Conservation (phyloP, 64 coral and sea anemone genomes). For the Dendronephthya gigantea region DNA sequence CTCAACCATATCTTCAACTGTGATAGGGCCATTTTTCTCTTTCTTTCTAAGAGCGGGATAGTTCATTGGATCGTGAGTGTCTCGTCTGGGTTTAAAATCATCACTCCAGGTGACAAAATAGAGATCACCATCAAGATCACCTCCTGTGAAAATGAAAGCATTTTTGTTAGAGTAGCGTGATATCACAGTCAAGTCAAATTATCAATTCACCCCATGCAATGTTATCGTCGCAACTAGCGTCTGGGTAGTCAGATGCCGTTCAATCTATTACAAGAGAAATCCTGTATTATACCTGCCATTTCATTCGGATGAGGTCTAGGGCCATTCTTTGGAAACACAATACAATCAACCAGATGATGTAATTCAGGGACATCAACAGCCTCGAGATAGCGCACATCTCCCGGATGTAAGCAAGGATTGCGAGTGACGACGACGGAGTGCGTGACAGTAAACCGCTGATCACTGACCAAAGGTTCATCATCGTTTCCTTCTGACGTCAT, state of each 20-base stretch:
- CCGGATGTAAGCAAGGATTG: slow-evolving; percentile 45
- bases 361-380: slow-evolving; percentile 39
- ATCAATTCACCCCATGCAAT: too few relatives aligned
- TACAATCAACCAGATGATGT: slow-evolving; percentile 26
- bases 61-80: not conserved
- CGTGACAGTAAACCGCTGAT: slow-evolving; percentile 12
- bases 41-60: not conserved
- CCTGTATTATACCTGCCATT: slow-evolving; percentile 47
- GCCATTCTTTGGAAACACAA: slow-evolving; percentile 39
- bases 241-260: too few relatives aligned
- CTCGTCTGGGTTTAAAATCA: not conserved
- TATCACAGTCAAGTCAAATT: too few relatives aligned
- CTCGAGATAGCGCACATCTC: slow-evolving; percentile 37
- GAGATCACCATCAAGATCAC: slow-evolving; percentile 11
- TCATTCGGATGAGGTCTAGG: slow-evolving; percentile 33
- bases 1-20: slow-evolving; percentile 1
- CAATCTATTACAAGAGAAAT: too few relatives aligned
- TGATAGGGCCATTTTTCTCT: not conserved
- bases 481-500: slow-evolving; percentile 8
- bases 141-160: not conserved
- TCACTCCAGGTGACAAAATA: slow-evolving; percentile 4
- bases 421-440: slow-evolving; percentile 37
- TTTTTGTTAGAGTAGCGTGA: not conserved
- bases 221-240: too few relatives aligned
- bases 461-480: not conserved